Percentiles rank a stretch among this genome's conserved stretches.
Evolutionary conservation across 2,797 vertebrate genomes (phyloP).

Genomic region (Rhabdophis nuchalis): DNA sequence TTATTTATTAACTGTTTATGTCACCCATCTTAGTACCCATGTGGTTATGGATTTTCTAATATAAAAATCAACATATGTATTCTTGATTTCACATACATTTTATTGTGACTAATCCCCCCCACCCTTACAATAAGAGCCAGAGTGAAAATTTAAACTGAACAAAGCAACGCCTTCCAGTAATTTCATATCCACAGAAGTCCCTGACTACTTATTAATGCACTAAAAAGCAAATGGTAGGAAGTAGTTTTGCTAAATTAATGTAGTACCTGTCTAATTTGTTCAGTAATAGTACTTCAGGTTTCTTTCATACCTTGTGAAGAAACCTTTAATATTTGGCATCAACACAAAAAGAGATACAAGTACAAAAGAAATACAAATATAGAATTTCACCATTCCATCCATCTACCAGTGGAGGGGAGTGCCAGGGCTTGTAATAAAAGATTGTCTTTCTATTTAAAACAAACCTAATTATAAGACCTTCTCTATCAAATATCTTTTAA

Average conservation of each 20-base stretch:
- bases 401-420: conserved; percentile 22
- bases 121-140: background rate
- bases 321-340: conserved; percentile 37
- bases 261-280: background rate
- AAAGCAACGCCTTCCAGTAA: background rate
- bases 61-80: background rate
- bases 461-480: conserved; percentile 47
- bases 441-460: conserved; percentile 52
- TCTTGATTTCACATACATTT: background rate
- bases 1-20: background rate
- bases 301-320: conserved; percentile 3
- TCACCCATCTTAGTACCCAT: background rate
- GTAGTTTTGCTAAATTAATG: conserved; percentile 34
- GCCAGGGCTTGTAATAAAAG: conserved; percentile 26
- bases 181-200: background rate
- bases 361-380: conserved; percentile 37
- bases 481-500: conserved; percentile 48
- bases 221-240: background rate
- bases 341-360: conserved; percentile 37
- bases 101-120: background rate
- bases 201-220: background rate
- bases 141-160: background rate
- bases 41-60: background rate
- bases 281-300: background rate
- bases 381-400: conserved; percentile 36